Conservation (phyloP, 2,888 invertebrate genomes). For the Aphodius granarius region DNA sequence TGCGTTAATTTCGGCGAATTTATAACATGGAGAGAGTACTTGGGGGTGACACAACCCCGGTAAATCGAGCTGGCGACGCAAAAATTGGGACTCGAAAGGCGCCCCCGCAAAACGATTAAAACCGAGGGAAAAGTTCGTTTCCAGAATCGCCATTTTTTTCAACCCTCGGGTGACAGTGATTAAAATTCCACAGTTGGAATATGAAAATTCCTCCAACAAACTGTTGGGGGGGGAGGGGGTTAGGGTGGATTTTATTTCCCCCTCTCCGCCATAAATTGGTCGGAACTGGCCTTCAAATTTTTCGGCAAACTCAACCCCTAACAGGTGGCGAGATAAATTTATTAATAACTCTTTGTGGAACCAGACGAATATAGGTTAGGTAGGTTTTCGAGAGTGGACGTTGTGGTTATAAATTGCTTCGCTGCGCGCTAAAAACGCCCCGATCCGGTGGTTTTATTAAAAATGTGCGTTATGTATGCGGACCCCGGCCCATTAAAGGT, state of each 20-base stretch:
- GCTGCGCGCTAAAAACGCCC: not conserved
- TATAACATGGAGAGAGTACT: not conserved
- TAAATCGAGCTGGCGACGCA: not conserved
- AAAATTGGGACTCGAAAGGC: not conserved
- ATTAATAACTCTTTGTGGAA: constrained; percentile 12
- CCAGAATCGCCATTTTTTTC: not conserved
- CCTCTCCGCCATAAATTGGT: not conserved
- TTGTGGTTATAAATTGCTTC: not conserved
- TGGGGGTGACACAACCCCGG: not conserved
- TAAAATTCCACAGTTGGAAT: constrained; percentile 2
- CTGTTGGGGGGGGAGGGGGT: not conserved
- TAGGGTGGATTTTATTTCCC: no score
- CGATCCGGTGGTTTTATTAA: constrained; percentile 7
- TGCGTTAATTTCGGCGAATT: not conserved
- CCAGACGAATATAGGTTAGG: not conserved
- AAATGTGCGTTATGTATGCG: constrained; percentile 10
- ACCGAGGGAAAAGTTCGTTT: not conserved
- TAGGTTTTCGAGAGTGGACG: not conserved
- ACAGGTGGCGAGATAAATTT: constrained; percentile 5
- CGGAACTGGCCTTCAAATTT: not conserved
- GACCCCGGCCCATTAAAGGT: constrained; percentile 1
- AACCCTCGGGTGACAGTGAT: constrained; percentile 8
- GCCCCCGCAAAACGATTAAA: not conserved
- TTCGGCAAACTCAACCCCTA: not conserved
- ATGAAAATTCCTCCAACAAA: not conserved